Evolutionary conservation across 2,797 vertebrate genomes (phyloP).

Genomic region (Podarcis lilfordi): DNA sequence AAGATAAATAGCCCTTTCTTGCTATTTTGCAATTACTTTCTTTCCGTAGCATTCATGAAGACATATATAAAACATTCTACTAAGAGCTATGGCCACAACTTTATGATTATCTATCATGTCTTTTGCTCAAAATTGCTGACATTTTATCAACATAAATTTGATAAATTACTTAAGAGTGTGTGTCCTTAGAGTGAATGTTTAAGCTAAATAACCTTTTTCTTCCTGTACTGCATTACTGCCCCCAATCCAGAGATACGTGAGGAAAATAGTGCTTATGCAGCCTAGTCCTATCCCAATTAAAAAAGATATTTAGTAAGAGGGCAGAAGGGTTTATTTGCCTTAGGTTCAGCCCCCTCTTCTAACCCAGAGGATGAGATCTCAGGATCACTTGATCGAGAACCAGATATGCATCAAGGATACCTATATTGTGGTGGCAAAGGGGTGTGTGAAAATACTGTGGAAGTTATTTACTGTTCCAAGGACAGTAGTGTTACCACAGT

Average conservation of each 20-base stretch:
- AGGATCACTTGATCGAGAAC: not conserved
- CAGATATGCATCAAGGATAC: not conserved
- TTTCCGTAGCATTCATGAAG: slow-evolving; percentile 31
- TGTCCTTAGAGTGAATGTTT: slow-evolving; percentile 2
- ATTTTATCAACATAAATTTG: slow-evolving; percentile 47
- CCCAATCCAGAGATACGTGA: not conserved
- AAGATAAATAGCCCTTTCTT: slow-evolving; percentile 37
- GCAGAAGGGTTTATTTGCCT: not conserved
- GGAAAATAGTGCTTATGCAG: too few relatives aligned
- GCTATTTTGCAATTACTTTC: slow-evolving; percentile 41
- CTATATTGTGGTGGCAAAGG: not conserved
- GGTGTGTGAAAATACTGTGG: not conserved
- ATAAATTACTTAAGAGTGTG: slow-evolving; percentile 28
- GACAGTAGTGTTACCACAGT: not conserved
- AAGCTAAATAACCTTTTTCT: not conserved
- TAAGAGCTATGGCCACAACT: slow-evolving; percentile 39
- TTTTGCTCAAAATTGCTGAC: slow-evolving; percentile 42
- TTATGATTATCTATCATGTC: slow-evolving; percentile 26
- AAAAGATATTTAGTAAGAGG: not conserved
- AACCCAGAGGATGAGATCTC: too few relatives aligned
- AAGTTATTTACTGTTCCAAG: not conserved
- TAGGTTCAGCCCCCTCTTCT: not conserved
- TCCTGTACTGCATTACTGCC: not conserved
- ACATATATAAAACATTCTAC: not conserved
- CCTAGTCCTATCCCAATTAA: not conserved